phyloP scores from a whole-genome alignment of 2,888 invertebrate species.

The Cerastis leucographa region DNA sequence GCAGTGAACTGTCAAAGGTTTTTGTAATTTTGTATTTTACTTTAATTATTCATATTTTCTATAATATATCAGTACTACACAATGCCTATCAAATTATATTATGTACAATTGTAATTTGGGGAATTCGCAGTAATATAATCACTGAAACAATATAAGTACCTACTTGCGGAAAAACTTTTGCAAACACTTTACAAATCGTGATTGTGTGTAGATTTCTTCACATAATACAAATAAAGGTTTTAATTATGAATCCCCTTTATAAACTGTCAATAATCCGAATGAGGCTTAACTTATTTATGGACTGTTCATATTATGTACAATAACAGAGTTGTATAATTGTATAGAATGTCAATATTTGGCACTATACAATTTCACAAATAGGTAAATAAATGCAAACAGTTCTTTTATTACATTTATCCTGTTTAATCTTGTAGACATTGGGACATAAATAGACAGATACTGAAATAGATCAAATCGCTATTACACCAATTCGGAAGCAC shows the following conservation, averaged over 20 bases:
- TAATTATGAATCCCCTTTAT: background rate
- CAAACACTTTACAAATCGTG: conserved; percentile 11
- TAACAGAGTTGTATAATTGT: conserved; percentile 69
- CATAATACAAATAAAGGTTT: background rate
- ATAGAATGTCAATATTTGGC: conserved; percentile 69
- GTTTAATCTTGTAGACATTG: conserved; percentile 16
- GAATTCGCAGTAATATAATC: conserved; percentile 14
- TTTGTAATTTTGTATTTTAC: background rate
- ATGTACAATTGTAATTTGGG: conserved; percentile 23
- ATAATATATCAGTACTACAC: conserved; percentile 27
- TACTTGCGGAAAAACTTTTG: background rate
- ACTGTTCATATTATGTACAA: conserved; percentile 37
- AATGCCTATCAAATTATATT: conserved; percentile 25
- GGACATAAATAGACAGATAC: conserved; percentile 3
- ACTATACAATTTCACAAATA: conserved; percentile 72
- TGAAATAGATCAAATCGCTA: conserved; percentile 24
- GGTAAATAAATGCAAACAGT: conserved; percentile 23
- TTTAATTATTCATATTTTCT: conserved; percentile 10
- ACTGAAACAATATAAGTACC: background rate
- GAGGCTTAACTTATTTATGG: conserved; percentile 18
- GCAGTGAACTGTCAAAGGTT: conserved; percentile 56
- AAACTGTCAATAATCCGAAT: conserved; percentile 21
- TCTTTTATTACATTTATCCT: conserved; percentile 3
- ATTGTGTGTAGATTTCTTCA: background rate
- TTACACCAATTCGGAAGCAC: conserved; percentile 65